Base-by-base conservation (phyloP, 2,113 vertebrate genomes). In the Lynx canadensis region DNA sequence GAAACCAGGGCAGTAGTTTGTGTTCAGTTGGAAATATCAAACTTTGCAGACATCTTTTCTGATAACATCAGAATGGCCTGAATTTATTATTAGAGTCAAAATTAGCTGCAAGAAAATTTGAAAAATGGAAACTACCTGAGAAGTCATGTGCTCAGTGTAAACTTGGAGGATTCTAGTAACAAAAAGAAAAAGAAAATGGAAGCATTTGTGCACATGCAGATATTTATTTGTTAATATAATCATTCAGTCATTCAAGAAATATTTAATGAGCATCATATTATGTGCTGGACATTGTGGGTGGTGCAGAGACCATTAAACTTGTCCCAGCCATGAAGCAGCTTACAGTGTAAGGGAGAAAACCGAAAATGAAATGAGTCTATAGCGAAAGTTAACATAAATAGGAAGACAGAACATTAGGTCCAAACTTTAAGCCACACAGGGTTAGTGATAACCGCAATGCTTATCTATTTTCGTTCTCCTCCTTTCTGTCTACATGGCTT, bases 31-130 rank as follows among this genome's bases (percentile, higher is more conserved):
- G 65, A 81, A 57, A 68, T 57, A 66, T 11, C 33, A 73, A 87
- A 38, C 71, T 71, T 36, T 55, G 11, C 4, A 69, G 50, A n/a
- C 57, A 81, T n/a, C 21, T 52, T 81, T 85, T 68, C 21, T 55
- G 81, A 71, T 86, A 41, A 68, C 73, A 90, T 45, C 68, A 89
- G 23, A 65, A 5, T 52, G 55, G 8, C 33, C 48, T 41, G 52
- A 85, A 94, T 31, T 78, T 68, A 66, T 38, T 79, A 41, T 63
- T 33, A 66, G n/a, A 15, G 81, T 78, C 52, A 81, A 69, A 81
- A 92, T 63, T 48, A 82, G 18, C 50, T 94, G 19, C 38, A 88
- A 89, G 74, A 29, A 92, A 89, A 82, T 36, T 25, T 82, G 36
- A 45, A 81, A 90, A 71, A 73, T 82, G 50, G 6, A 92, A 90